These are phyloP conservation scores for Andrena fulva DNA, from an alignment of 2,888 invertebrate genomes.

Conservation along the genomic window DNA sequence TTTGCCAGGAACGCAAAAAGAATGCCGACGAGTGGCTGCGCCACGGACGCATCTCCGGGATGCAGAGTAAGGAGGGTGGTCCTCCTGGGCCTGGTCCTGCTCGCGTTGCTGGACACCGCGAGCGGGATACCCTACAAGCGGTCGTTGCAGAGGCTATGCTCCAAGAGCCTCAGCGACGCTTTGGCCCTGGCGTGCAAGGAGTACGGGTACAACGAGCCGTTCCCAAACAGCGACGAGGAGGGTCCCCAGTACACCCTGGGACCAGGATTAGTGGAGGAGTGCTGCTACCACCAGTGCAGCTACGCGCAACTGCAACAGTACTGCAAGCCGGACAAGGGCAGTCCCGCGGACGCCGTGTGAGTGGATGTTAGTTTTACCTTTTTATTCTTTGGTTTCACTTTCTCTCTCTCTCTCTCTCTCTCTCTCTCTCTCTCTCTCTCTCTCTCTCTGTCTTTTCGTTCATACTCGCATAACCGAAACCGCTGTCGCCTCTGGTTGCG, in stretches of 20 bases:
- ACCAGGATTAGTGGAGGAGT: slow-evolving; percentile 81
- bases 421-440: no score
- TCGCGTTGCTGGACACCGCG: slow-evolving; percentile 56
- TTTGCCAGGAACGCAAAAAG: background rate
- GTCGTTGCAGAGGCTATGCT: slow-evolving; percentile 76
- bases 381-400: slow-evolving; percentile 42
- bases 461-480: background rate
- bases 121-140: slow-evolving; percentile 55
- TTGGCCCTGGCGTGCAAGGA: slow-evolving; percentile 78
- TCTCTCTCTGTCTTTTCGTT: no score
- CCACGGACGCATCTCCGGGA: slow-evolving; percentile 4
- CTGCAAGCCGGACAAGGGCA: slow-evolving; percentile 75
- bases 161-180: slow-evolving; percentile 80
- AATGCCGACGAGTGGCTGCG: slow-evolving; percentile 34
- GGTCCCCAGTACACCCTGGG: slow-evolving; percentile 60
- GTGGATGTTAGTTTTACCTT: slow-evolving; percentile 72
- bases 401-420: no score
- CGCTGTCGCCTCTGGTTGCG: background rate
- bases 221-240: slow-evolving; percentile 74
- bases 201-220: slow-evolving; percentile 80
- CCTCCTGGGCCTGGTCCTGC: slow-evolving; percentile 56
- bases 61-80: slow-evolving; percentile 38
- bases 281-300: slow-evolving; percentile 79
- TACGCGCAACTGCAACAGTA: slow-evolving; percentile 79
- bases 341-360: slow-evolving; percentile 71